These are phyloP conservation scores for Drosophila yakuba DNA, from an alignment of 1,140 invertebrate species.

Conservation along the genomic window DNA sequence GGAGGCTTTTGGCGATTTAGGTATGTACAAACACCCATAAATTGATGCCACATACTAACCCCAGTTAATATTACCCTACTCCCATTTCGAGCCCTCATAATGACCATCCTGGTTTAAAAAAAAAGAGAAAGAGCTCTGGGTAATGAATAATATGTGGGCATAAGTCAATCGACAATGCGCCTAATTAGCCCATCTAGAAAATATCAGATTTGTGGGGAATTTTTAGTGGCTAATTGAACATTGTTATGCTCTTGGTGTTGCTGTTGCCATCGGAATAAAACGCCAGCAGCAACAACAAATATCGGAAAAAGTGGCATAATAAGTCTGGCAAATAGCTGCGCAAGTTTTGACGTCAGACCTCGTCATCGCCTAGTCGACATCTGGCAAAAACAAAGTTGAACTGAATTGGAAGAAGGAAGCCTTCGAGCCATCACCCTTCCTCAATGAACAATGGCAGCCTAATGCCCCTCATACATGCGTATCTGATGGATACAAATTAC, in stretches of 20 bases:
- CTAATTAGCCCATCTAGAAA: slow-evolving; percentile 56
- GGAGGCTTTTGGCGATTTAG: slow-evolving; percentile 59
- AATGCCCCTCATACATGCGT: slow-evolving; percentile 56
- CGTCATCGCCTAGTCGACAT: slow-evolving; percentile 49
- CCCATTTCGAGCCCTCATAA: not conserved
- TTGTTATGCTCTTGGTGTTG: slow-evolving; percentile 27
- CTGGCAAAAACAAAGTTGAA: slow-evolving; percentile 47
- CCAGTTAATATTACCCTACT: slow-evolving; percentile 56
- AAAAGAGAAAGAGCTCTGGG: slow-evolving; percentile 17
- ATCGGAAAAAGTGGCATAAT: slow-evolving; percentile 36
- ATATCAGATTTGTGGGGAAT: slow-evolving; percentile 59
- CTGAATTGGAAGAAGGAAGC: slow-evolving; percentile 14
- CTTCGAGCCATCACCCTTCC: slow-evolving; percentile 11
- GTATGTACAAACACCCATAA: slow-evolving; percentile 63
- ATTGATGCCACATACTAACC: slow-evolving; percentile 51
- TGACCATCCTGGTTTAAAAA: not conserved
- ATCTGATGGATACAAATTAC: slow-evolving; percentile 61
- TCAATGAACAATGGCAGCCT: slow-evolving; percentile 41
- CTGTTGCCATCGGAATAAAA: slow-evolving; percentile 6
- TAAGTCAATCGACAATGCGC: slow-evolving; percentile 69
- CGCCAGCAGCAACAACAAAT: slow-evolving; percentile 19
- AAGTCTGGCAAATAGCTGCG: slow-evolving; percentile 45
- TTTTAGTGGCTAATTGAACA: slow-evolving; percentile 76
- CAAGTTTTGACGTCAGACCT: slow-evolving; percentile 68
- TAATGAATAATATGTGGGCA: slow-evolving; percentile 66